A percentile compares a stretch with the other conserved stretches of the same genome.
Conservation (phyloP, 2,888 invertebrate species). For the Acanthococcus lagerstroemiae region DNA sequence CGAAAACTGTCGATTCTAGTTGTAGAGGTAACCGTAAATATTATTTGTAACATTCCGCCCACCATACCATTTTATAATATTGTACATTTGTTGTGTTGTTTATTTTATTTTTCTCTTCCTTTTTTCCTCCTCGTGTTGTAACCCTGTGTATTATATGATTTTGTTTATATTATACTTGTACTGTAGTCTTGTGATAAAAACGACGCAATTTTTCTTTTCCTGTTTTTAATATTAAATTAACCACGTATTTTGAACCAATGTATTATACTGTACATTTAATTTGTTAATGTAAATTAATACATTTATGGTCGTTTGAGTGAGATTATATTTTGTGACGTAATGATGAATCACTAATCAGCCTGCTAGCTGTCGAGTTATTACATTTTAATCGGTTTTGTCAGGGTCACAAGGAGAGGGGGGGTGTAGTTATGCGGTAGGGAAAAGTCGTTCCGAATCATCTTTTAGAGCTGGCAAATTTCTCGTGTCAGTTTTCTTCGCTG, state of each 20-base stretch:
- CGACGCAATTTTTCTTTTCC: constrained; percentile 5
- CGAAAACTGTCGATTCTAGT: not conserved
- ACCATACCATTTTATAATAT: constrained; percentile 22
- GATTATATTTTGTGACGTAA: too few species aligned
- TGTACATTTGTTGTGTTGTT: constrained; percentile 21
- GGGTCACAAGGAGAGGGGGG: too few species aligned
- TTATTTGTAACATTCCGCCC: constrained; percentile 28
- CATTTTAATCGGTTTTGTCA: too few species aligned
- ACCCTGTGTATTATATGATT: constrained; percentile 2
- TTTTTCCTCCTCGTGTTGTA: not conserved
- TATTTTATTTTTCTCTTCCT: constrained; percentile 4
- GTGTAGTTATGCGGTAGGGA: too few species aligned
- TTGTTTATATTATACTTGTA: constrained; percentile 8
- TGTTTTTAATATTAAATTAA: constrained; percentile 21
- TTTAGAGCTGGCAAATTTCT: too few species aligned
- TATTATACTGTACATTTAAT: constrained; percentile 19
- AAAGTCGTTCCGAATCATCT: too few species aligned
- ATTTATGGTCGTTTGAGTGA: constrained; percentile 28
- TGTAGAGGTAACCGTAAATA: not conserved
- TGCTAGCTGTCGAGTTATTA: too few species aligned
- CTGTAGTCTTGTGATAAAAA: constrained; percentile 26
- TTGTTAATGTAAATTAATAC: constrained; percentile 28
- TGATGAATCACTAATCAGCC: too few species aligned
- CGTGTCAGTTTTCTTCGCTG: too few species aligned
- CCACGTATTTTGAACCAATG: constrained; percentile 26